Percentiles rank a stretch among this genome's conserved stretches.
Evolutionary conservation across 2,797 vertebrate species (phyloP).

Genomic region (Hydrolagus colliei): DNA sequence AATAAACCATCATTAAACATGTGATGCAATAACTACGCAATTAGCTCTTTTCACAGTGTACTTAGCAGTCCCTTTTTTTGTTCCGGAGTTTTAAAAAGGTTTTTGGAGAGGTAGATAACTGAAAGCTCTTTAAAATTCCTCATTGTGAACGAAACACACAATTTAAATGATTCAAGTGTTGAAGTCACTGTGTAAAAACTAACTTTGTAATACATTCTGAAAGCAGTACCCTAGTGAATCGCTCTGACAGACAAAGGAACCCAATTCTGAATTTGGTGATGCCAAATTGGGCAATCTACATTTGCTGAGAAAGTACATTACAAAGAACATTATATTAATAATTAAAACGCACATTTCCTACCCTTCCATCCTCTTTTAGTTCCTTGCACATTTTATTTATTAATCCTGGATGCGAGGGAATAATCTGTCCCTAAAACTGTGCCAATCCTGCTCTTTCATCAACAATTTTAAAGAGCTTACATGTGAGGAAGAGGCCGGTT

Average conservation of each 20-base stretch:
- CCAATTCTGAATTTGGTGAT: not conserved
- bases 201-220: not conserved
- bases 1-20: conserved; percentile 14
- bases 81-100: not conserved
- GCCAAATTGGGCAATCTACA: not conserved
- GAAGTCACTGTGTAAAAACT: not conserved
- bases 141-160: not conserved
- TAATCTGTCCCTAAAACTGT: not conserved
- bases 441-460: too few relatives aligned
- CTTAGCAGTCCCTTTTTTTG: not conserved
- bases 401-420: not conserved
- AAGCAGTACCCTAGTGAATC: not conserved
- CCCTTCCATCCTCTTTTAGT: not conserved
- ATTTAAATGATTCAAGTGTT: not conserved
- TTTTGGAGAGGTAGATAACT: not conserved
- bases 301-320: not conserved
- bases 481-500: too few relatives aligned
- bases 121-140: not conserved
- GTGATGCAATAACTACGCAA: conserved; percentile 1
- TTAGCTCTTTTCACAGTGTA: conserved; percentile 14
- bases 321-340: not conserved
- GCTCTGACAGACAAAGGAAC: not conserved
- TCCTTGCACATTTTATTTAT: not conserved
- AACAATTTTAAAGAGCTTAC: not conserved
- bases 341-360: not conserved